Base-by-base conservation (phyloP, 1,140 invertebrate species). In the Catajapyx aquilonaris region DNA sequence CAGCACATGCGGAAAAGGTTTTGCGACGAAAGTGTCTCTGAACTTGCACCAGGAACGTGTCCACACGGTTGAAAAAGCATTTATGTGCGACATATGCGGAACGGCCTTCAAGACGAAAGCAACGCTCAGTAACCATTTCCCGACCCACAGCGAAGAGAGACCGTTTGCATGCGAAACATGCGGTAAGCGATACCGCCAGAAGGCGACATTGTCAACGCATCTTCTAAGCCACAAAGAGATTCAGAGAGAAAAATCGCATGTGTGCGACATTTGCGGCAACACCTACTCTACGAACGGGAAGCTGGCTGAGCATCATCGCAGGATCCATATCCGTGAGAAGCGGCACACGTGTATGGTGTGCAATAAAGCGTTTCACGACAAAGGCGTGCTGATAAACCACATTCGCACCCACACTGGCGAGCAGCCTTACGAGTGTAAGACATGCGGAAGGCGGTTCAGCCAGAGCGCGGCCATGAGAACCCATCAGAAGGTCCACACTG, bases 291-390 rank as follows among this genome's bases (percentile, higher is more conserved):
- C n/a, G n/a, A n/a, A n/a, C n/a, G n/a, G n/a, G n/a, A n/a, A n/a
- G n/a, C n/a, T n/a, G n/a, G n/a, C n/a, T n/a, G n/a, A n/a, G 38
- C 73, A 74, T 39, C 66, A 73, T 52, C 62, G n/a, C n/a, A n/a
- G 64, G 17, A 65, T 64, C 34, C 68, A 71, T 23, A 70, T 65
- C 0, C 65, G 72, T 0, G 71, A 76, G 48, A 53, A 69, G 32
- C 74, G 73, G 1, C 72, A 71, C 41, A 62, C 64, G 25, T 78
- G 74, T 52, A 64, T 64, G 19, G 46, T 72, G 3, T 79, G 75
- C 50, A 55, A 63, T 1, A 60, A 68, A 35, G 61, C 66, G 13
- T 66, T 66, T 47, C 70, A 61, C 0, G 56, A 62, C 30, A 64
- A 64, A 37, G 62, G 63, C 23, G 63, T 63, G 7, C 50, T 68